Evolutionary conservation across 2,113 vertebrate genomes (phyloP), one percentile per base, ranked within the genome.

Genomic region (Lucifuga dentata): DNA sequence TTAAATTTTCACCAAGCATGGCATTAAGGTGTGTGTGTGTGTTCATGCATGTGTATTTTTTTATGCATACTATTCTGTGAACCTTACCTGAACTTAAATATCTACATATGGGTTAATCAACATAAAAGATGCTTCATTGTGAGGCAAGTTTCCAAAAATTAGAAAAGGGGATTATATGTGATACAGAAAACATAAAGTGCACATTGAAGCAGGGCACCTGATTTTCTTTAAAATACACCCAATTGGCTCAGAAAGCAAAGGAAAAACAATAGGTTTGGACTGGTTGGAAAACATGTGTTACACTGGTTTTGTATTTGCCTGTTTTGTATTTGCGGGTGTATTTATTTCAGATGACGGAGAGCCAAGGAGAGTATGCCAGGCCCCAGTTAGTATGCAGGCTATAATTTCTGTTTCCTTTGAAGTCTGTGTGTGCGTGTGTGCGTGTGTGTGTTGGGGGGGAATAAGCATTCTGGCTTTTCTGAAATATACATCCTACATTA

Each of bases 371-470:
- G 78, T 68, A 68, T 82, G 84, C 86, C 87, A 92, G 87, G 80
- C 73, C 78, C 85, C 86, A 87, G 88, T 92, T 92, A 91, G 89
- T 76, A 86, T 78, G 84, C 73, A 91, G 81, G 83, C 90, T 88
- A 84, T 91, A 86, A 91, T 92, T 92, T 92, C 83, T 81, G 52
- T 55, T 78, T 43, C 76, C 81, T 92, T 92, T 91, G 86, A 92
- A 89, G 81, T 87, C 39, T 52, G 55, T 83, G 74, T 70, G 59
- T 84, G 70, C 85, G 78, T 85, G 71, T 90, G 68, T 61, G 15
- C 29, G 48, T 59, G 44, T 48, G 69, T 60, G 49, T 50, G 48
- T 49, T 65, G 58, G 46, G 1, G 59, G 39, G 64, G 52, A 17
- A 58, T 71, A 68, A 68, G 63, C 32, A 29, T 69, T 20, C 3